These are phyloP conservation scores for Drosophila micromelanica DNA, from an alignment of 1,140 invertebrate species.

Conservation along the genomic window DNA sequence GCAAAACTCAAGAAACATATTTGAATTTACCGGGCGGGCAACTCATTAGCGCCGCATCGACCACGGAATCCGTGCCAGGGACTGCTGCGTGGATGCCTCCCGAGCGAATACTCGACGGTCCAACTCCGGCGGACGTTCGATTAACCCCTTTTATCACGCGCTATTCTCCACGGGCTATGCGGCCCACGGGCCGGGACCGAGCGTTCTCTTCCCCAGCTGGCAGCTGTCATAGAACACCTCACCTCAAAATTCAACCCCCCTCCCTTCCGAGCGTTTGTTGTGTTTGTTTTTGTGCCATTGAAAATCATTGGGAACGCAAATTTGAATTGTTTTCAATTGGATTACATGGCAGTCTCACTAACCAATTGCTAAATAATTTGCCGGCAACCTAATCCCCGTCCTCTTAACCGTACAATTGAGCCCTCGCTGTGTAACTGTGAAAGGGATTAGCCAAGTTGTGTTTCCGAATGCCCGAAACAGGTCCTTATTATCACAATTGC, in stretches of 20 bases:
- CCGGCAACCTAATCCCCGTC: constrained; percentile 24
- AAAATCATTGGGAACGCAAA: constrained; percentile 47
- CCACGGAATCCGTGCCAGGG: constrained; percentile 41
- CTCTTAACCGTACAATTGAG: constrained; percentile 36
- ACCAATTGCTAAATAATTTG: constrained; percentile 57
- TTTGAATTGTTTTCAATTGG: constrained; percentile 76
- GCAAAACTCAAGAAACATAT: constrained; percentile 50
- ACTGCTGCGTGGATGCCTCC: constrained; percentile 13
- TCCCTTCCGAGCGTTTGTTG: not conserved
- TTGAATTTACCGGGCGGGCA: constrained; percentile 27
- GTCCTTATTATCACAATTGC: constrained; percentile 49
- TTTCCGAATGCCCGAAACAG: not conserved
- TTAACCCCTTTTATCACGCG: constrained; percentile 80
- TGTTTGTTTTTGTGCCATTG: constrained; percentile 48
- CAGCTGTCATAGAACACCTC: constrained; percentile 65
- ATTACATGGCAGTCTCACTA: constrained; percentile 57
- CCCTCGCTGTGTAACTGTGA: constrained; percentile 10
- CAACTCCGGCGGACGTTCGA: constrained; percentile 50
- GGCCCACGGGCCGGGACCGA: constrained; percentile 8
- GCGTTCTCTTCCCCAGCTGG: constrained; percentile 15
- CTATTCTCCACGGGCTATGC: constrained; percentile 65
- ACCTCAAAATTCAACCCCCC: not conserved
- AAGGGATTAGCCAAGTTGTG: constrained; percentile 53
- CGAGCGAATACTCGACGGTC: constrained; percentile 27
- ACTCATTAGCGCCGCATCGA: constrained; percentile 42